Base-by-base conservation (phyloP, 2,888 invertebrate genomes). In the Girardia tigrina region DNA sequence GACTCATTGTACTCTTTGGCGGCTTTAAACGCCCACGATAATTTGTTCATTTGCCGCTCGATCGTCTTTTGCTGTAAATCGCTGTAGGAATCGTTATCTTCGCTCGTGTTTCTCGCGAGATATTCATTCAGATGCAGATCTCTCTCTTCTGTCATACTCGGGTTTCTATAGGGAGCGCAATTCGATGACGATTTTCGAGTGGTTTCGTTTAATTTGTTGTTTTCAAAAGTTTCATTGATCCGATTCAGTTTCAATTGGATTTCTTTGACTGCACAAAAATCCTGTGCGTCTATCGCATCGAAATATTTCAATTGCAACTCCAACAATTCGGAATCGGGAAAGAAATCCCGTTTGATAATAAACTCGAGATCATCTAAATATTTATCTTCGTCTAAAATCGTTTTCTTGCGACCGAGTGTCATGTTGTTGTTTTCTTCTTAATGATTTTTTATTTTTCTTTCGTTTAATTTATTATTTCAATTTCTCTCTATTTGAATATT, bases 61-160 rank as follows among this genome's bases (percentile, higher is more conserved):
- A 56, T 56, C 4, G 56, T 56, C n/a, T 56, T 56, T n/a, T 16
- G n/a, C n/a, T 56, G 56, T 56, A 56, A 56, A 8, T 56, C 56
- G n/a, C 6, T 20, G 23, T 56, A 56, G 4, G 56, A 56, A 56
- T 20, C 4, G 23, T 56, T 56, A 16, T 56, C 56, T 56, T 56
- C 56, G n/a, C 56, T 56, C 2, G n/a, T 56, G n/a, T 12, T 12
- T 23, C 23, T 56, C 4, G 56, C 4, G n/a, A 56, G 23, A 56
- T 56, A 56, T 56, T 56, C 56, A 56, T 56, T n/a, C n/a, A 56
- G 23, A 56, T 56, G 56, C 4, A 56, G n/a, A 56, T 56, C 56
- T 56, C 56, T 4, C 4, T 56, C 56, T 12, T 56, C 56, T 56
- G n/a, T 56, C n/a, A 23, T 23, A n/a, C 56, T 56, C 4, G 56